Evolutionary conservation across 2,113 vertebrate genomes (phyloP), one percentile per base, ranked within the genome.

Genomic region (Tretioscincus oriximinensis): DNA sequence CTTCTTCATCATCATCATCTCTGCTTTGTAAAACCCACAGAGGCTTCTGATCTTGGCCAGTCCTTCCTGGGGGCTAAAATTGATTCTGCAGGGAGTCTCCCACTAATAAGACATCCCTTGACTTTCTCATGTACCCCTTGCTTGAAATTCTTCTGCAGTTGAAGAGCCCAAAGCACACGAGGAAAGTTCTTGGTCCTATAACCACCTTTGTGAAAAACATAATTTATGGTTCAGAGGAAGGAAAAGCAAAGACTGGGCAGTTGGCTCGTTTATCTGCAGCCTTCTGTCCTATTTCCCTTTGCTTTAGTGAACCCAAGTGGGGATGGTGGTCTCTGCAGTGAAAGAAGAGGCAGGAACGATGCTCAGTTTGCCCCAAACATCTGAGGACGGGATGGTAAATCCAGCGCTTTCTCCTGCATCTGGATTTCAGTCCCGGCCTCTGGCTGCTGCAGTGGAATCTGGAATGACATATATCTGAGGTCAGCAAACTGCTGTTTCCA

Each of bases 401-500:
- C 9, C 9, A 31, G n/a, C 22, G 28, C 21, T 20, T 41, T 60
- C 60, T 54, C 77, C 28, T n/a, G 51, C 26, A 9, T 5, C 18
- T 65, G 61, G 31, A 60, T 31, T 49, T n/a, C 65, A 29, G 26
- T 6, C 9, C 24, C 5, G 5, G 35, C 18, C 9, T 22, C 69
- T 64, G 3, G 26, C 65, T 54, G 68, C 58, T 12, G 26, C 26
- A 61, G 9, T 14, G 24, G 10, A 6, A 54, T 26, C 14, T 58
- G 54, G 64, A 54, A 16, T 9, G 35, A 68, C 5, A 9, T 10
- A 67, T 67, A 20, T 10, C 11, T 51, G 26, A 77, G 26, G 76
- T 22, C 12, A 41, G 49, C 65, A 16, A 41, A 10, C 20, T n/a
- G 9, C 67, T 10, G 0, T 0, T 70, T 1, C 22, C 47, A 4